These are phyloP conservation scores for Muraenolepis orangiensis DNA, from an alignment of 2,797 vertebrate species.

Conservation along the genomic window DNA sequence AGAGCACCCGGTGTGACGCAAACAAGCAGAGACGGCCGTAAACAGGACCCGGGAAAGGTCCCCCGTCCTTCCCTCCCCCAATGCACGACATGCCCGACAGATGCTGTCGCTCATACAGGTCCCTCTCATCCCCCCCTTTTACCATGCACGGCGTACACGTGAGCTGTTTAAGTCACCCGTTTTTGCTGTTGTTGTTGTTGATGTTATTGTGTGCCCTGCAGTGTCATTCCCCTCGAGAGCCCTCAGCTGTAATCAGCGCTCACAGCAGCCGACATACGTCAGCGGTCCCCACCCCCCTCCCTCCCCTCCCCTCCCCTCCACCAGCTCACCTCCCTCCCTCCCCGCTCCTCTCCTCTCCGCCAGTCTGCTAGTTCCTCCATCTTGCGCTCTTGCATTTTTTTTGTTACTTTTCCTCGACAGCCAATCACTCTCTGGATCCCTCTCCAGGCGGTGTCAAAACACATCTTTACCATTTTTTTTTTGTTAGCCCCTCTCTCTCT, in stretches of 20 bases:
- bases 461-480: not conserved
- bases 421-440: not conserved
- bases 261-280: slow-evolving; percentile 25
- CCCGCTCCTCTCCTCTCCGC: slow-evolving; percentile 50
- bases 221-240: slow-evolving; percentile 21
- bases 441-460: not conserved
- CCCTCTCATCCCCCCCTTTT: no score
- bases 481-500: not conserved
- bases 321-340: slow-evolving; percentile 9
- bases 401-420: not conserved
- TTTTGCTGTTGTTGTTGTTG: not conserved
- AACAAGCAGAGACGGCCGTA: slow-evolving; percentile 6
- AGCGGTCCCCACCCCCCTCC: not conserved
- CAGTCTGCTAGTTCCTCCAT: slow-evolving; percentile 42
- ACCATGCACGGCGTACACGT: slow-evolving; percentile 1
- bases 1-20: not conserved
- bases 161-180: slow-evolving; percentile 18
- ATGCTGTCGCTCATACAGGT: not conserved
- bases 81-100: not conserved
- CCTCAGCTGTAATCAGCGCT: slow-evolving; percentile 25
- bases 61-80: slow-evolving; percentile 16
- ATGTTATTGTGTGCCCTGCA: slow-evolving; percentile 2
- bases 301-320: slow-evolving; percentile 39
- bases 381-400: not conserved
- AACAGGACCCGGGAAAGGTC: slow-evolving; percentile 26